Evolutionary conservation across 1,140 invertebrate genomes (phyloP).

Genomic region (Lepidurus couesii): DNA sequence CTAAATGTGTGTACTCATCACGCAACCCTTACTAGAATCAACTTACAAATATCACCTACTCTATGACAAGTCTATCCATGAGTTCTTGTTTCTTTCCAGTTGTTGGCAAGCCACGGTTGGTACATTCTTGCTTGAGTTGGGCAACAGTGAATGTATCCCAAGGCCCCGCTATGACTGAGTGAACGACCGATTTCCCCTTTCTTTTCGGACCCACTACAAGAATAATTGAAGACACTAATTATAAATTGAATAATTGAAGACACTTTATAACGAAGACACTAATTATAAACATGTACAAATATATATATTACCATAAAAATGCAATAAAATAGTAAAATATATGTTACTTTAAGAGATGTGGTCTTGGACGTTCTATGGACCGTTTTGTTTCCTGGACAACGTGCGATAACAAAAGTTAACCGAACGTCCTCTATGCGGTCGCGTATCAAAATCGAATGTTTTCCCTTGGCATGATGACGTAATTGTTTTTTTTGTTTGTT

Average conservation of each 20-base stretch:
- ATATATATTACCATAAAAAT: too few species aligned
- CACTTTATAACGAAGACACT: neutral
- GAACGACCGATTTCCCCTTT: neutral
- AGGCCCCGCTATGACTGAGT: neutral
- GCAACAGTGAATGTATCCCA: neutral
- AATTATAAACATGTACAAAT: neutral
- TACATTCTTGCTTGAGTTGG: neutral
- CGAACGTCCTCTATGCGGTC: too few species aligned
- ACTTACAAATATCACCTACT: neutral
- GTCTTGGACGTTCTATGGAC: neutral
- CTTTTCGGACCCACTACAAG: neutral
- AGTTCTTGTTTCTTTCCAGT: conserved; percentile 14
- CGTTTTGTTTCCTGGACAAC: neutral
- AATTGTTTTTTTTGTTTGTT: neutral
- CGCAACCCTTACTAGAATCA: neutral
- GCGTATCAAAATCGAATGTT: too few species aligned
- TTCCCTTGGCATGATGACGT: neutral
- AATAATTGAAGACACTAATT: neutral
- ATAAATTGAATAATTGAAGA: too few species aligned
- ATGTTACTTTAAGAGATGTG: neutral
- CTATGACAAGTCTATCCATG: neutral
- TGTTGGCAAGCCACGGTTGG: neutral
- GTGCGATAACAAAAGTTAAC: neutral
- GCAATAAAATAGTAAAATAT: neutral
- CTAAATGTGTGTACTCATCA: neutral